Evolutionary conservation across 1,140 invertebrate genomes (phyloP).

Genomic region (Brachionus sp.): DNA sequence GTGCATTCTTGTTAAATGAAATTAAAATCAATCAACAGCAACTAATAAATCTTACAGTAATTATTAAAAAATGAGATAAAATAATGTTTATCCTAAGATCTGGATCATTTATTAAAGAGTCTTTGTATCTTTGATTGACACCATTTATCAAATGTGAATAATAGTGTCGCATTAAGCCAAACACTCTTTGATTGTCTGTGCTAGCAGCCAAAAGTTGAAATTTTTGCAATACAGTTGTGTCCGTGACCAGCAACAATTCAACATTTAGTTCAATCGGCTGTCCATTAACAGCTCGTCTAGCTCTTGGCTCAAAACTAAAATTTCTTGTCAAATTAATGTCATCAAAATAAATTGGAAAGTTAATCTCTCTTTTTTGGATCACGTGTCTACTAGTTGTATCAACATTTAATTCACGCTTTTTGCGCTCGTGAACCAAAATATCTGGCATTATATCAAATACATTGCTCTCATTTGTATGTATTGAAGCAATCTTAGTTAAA

Average conservation of each 20-base stretch:
- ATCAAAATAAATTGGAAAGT: not conserved
- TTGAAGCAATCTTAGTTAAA: not conserved
- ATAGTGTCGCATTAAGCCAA: slow-evolving; percentile 21
- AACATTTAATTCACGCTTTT: not conserved
- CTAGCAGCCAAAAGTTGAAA: not conserved
- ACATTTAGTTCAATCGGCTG: slow-evolving; percentile 18
- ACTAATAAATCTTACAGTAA: not conserved
- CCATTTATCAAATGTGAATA: slow-evolving; percentile 26
- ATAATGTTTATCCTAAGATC: slow-evolving; percentile 36
- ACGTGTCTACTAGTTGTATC: not conserved
- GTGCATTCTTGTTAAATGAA: not conserved
- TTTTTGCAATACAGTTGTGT: not conserved
- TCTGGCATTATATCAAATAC: not conserved
- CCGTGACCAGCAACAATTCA: slow-evolving; percentile 7
- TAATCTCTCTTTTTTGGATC: not conserved
- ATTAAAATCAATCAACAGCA: not conserved
- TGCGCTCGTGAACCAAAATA: not conserved
- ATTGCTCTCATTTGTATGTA: not conserved
- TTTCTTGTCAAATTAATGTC: not conserved
- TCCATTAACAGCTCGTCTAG: slow-evolving; percentile 1
- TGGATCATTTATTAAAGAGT: not conserved
- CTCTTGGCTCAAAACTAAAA: not conserved
- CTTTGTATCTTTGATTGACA: slow-evolving; percentile 22
- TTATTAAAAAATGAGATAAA: not conserved
- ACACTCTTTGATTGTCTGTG: not conserved